Base-by-base conservation (phyloP, 1,140 invertebrate genomes). In the Diabrotica undecimpunctata region DNA sequence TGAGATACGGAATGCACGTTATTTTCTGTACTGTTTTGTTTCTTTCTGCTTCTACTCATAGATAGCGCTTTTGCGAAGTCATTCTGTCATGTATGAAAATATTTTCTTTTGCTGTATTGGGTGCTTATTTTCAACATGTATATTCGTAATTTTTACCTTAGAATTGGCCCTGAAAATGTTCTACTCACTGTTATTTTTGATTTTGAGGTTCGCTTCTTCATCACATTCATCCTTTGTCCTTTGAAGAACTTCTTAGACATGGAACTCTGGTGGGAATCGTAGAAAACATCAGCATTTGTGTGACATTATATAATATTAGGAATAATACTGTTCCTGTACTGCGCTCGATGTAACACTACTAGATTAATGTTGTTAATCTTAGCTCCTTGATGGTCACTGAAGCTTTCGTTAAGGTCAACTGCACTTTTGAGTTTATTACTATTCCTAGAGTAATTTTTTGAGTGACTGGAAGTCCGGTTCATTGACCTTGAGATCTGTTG, bases 201-300 rank as follows among this genome's bases (percentile, higher is more conserved):
- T 79, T 71, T 81, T 77, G 38, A 76, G 79, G 72, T 84, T 55
- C 61, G 85, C 61, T 87, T 83, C 73, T 89, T 89, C 72, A 82
- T 81, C 70, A 89, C 87, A 67, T 92, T 83, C 58, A 89, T 84
- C 25, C 89, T 85, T 75, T 95, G 92, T 74, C 93, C 94, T 66
- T 93, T 91, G 77, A 96, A 96, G 78, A 95, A 96, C 72, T 93
- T 94, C 66, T 92, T 86, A 0, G 94, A 94, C 0, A 95, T 91
- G 11, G 92, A 93, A 77, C 92, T 95, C 78, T 97, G 94, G 74
- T 92, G 90, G 0, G 93, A 92, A 82, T 97, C 95, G 74, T 96
- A 96, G 78, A 96, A 97, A 78, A 92, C 85, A 0, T 89, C 88
- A 4, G 85, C 82, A 64, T 84, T 74, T 10, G 83, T 77, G 7